Evolutionary conservation across 2,797 vertebrate genomes (phyloP).

Genomic region (Thamnophis elegans): DNA sequence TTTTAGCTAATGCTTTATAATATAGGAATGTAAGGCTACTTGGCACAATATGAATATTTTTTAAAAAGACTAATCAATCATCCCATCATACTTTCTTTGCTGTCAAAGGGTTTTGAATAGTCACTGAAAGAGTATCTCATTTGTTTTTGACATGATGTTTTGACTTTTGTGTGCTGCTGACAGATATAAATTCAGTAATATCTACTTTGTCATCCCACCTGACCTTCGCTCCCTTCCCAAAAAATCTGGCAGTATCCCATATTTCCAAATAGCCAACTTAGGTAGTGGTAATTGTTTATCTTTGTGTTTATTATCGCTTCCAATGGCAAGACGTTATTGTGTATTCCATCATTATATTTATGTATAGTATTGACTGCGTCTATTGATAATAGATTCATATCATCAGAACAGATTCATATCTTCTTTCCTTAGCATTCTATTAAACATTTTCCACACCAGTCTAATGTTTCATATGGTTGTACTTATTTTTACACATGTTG

Average conservation of each 20-base stretch:
- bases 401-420: constrained; percentile 2
- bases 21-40: not conserved
- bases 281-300: constrained; percentile 29
- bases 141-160: constrained; percentile 14
- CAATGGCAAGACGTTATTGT: not conserved
- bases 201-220: not conserved
- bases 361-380: constrained; percentile 33
- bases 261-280: not conserved
- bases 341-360: constrained; percentile 34
- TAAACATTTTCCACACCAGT: constrained; percentile 45
- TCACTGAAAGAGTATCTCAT: not conserved
- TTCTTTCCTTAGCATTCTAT: constrained; percentile 20
- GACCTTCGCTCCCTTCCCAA: not conserved
- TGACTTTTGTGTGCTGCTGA: not conserved
- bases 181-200: not conserved
- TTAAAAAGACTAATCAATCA: not conserved
- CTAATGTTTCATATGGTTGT: constrained; percentile 35
- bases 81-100: not conserved
- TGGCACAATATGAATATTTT: not conserved
- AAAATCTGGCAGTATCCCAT: not conserved
- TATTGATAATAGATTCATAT: constrained; percentile 1
- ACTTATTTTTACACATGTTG: constrained; percentile 61
- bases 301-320: constrained; percentile 3
- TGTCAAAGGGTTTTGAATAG: not conserved
- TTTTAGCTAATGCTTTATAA: not conserved